Evolutionary conservation across 2,113 vertebrate species (phyloP).

Genomic region (Shinisaurus crocodilurus): DNA sequence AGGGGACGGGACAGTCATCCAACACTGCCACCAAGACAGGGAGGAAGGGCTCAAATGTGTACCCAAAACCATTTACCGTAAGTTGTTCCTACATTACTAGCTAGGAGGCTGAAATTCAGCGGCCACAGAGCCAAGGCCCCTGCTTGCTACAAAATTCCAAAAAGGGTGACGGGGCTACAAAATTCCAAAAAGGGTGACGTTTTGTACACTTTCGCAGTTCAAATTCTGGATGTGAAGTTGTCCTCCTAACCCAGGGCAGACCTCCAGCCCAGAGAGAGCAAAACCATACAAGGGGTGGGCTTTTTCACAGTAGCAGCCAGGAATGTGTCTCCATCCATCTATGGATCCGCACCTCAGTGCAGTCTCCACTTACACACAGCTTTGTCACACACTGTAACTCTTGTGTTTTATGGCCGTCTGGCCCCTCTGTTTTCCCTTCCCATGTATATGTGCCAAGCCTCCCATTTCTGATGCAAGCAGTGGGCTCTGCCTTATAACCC

Average conservation of each 20-base stretch:
- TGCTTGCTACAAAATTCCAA: not conserved
- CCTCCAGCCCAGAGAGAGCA: not conserved
- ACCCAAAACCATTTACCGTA: not conserved
- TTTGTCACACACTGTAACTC: not conserved
- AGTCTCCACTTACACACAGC: not conserved
- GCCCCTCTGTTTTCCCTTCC: not conserved
- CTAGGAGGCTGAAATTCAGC: not conserved
- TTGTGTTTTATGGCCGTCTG: not conserved
- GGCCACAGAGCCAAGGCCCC: not conserved
- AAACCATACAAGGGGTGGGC: not conserved
- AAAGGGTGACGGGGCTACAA: not conserved
- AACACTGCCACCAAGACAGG: not conserved
- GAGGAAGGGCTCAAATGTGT: not conserved
- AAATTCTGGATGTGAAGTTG: not conserved
- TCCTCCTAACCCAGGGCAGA: not conserved
- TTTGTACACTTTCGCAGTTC: not conserved
- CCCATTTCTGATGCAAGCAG: too few relatives aligned
- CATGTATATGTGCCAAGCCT: too few relatives aligned
- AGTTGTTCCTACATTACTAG: not conserved
- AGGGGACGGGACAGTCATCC: not conserved
- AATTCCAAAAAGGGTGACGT: not conserved
- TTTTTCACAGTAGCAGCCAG: not conserved
- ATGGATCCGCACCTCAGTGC: too few relatives aligned
- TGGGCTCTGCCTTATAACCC: too few relatives aligned
- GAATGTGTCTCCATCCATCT: not conserved